Evolutionary conservation across 2,113 vertebrate genomes (phyloP).

Genomic region (Hypocryptadius cinnamomeus): DNA sequence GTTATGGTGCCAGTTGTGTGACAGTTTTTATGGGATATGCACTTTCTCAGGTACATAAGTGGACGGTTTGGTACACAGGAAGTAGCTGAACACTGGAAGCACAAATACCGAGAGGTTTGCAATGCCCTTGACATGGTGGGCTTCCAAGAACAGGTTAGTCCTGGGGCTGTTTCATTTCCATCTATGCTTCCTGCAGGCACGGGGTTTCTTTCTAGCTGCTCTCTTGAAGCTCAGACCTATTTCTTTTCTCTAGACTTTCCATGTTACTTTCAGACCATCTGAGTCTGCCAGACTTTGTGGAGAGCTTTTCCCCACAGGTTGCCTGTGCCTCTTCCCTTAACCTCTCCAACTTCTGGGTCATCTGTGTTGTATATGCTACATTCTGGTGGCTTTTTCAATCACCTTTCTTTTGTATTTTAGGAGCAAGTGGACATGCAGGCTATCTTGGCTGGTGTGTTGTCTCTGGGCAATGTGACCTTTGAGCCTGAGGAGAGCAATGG

Average conservation of each 20-base stretch:
- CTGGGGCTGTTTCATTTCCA: not conserved
- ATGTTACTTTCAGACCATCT: not conserved
- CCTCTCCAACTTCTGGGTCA: not conserved
- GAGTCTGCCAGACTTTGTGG: not conserved
- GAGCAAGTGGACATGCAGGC: conserved; percentile 76
- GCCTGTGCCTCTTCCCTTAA: not conserved
- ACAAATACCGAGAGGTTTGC: conserved; percentile 68
- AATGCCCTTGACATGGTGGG: conserved; percentile 80
- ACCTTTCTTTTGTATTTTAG: conserved; percentile 25
- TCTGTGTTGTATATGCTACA: not conserved
- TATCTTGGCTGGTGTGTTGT: conserved; percentile 73
- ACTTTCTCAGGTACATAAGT: conserved; percentile 68
- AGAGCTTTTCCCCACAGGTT: not conserved
- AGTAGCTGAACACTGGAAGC: conserved; percentile 53
- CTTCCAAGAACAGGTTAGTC: conserved; percentile 74
- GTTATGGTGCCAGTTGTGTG: not conserved
- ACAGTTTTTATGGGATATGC: not conserved
- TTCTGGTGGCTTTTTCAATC: not conserved
- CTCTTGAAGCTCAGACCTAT: not conserved
- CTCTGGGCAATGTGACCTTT: conserved; percentile 74
- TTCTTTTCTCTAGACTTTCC: not conserved
- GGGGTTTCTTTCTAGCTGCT: not conserved
- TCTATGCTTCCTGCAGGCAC: not conserved
- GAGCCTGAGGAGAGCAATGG: conserved; percentile 60
- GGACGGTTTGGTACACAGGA: conserved; percentile 50